Evolutionary conservation across 1,140 invertebrate species (phyloP), one percentile per base, ranked within the genome.

Genomic region (Neodiprion pinetum): DNA sequence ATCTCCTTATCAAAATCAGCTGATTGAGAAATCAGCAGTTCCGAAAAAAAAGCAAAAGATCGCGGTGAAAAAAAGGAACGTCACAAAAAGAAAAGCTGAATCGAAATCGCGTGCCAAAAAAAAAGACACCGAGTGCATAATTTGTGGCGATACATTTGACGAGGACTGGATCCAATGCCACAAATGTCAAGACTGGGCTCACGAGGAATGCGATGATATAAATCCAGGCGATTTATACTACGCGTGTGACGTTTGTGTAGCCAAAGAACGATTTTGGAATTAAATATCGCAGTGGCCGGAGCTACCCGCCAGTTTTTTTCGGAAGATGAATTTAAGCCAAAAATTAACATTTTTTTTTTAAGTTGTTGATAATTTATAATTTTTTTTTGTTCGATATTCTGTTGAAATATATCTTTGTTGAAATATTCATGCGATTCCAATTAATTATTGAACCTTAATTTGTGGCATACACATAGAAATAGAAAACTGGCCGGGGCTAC

Each of bases 161-260:
- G 53, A 61, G 53, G 53, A 61, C n/a, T 61, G 53, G 53, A 61
- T 61, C n/a, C 53, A 61, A 17, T 61, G 53, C 53, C n/a, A 17
- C 53, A 61, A 61, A 14, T 61, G 53, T 40, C 53, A 61, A 61
- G 9, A 61, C 11, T 61, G 53, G 53, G 53, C 53, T 12, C 53
- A 61, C n/a, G 53, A 61, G 53, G n/a, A 14, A 17, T 61, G 7
- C 53, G 53, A 4, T 14, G 53, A 61, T 17, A 61, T 61, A 70
- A 70, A 70, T 48, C 69, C 69, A 48, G 23, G 40, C 12, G 69
- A 70, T 70, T 47, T 70, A 49, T 70, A 70, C 40, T 70, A 70
- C 28, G 9, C 69, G 50, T 47, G 69, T 48, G 69, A 48, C 7
- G 40, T 70, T 70, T 70, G 28, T 70, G 69, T 70, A 14, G 69